phyloP scores from a whole-genome alignment of 2,113 vertebrate species.

The Fulica atra region DNA sequence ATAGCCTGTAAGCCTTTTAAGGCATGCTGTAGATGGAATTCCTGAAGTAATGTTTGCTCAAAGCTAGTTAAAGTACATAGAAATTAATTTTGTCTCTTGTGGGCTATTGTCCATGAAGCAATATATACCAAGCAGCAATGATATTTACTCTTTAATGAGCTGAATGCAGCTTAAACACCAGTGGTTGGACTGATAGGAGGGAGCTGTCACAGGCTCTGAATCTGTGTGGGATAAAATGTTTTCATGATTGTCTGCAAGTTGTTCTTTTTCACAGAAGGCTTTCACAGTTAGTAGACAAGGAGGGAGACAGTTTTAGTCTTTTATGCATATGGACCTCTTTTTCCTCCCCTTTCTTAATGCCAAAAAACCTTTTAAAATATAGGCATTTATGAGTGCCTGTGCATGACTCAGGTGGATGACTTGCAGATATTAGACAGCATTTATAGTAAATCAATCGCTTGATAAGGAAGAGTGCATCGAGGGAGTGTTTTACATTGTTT shows the following conservation, averaged over 20 bases:
- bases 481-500: background rate
- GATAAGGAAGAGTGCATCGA: background rate
- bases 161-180: background rate
- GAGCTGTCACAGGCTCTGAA: background rate
- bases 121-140: background rate
- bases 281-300: slow-evolving; percentile 28
- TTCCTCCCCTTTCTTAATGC: background rate
- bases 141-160: background rate
- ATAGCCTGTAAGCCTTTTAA: background rate
- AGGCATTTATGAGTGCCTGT: background rate
- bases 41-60: background rate
- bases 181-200: background rate
- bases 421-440: slow-evolving; percentile 19
- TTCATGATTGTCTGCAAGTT: slow-evolving; percentile 13
- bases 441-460: slow-evolving; percentile 38
- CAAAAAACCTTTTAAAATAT: slow-evolving; percentile 24
- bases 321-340: background rate
- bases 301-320: background rate
- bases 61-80: background rate
- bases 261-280: background rate
- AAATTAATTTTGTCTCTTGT: background rate
- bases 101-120: background rate
- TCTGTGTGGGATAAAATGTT: slow-evolving; percentile 48
- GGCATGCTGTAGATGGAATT: background rate
- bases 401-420: slow-evolving; percentile 48